A percentile compares a stretch with the other conserved stretches of the same genome.
Conservation (phyloP, 2,888 invertebrate genomes). For the Megastigmus dorsalis region DNA sequence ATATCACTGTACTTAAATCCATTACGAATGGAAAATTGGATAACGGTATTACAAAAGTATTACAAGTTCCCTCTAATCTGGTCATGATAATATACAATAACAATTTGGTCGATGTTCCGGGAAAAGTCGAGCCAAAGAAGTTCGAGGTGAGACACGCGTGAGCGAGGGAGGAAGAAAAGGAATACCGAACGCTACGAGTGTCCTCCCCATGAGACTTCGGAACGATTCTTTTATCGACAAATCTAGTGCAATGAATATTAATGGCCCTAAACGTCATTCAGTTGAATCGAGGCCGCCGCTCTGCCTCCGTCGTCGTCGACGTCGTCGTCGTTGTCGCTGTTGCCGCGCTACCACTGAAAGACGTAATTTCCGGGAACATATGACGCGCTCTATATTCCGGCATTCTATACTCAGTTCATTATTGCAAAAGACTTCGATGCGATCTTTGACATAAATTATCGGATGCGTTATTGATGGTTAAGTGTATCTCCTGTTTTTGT, state of each 20-base stretch:
- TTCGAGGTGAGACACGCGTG: background rate
- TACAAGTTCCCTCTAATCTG: constrained; percentile 24
- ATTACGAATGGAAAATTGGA: constrained; percentile 32
- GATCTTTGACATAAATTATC: constrained; percentile 26
- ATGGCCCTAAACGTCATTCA: constrained; percentile 54
- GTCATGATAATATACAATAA: constrained; percentile 25
- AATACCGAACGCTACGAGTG: background rate
- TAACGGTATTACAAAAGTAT: constrained; percentile 22
- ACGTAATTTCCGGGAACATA: constrained; percentile 50
- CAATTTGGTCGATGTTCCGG: constrained; percentile 22
- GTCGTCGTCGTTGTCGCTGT: constrained; percentile 37
- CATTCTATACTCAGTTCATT: constrained; percentile 22
- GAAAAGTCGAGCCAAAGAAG: background rate
- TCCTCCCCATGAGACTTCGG: constrained; percentile 24
- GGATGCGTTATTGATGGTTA: background rate
- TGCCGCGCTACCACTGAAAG: too few species aligned
- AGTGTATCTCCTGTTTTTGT: background rate
- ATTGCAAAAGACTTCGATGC: background rate
- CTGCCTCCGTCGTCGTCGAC: constrained; percentile 35
- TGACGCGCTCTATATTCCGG: constrained; percentile 38
- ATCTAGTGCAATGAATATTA: constrained; percentile 65
- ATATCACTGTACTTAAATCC: background rate
- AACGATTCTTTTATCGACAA: constrained; percentile 60
- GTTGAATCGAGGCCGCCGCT: constrained; percentile 48
- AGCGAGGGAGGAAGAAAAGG: background rate